Percentiles rank a stretch among this genome's conserved stretches.
Conservation (phyloP, 2,888 invertebrate genomes). For the Pollenia amentaria region DNA sequence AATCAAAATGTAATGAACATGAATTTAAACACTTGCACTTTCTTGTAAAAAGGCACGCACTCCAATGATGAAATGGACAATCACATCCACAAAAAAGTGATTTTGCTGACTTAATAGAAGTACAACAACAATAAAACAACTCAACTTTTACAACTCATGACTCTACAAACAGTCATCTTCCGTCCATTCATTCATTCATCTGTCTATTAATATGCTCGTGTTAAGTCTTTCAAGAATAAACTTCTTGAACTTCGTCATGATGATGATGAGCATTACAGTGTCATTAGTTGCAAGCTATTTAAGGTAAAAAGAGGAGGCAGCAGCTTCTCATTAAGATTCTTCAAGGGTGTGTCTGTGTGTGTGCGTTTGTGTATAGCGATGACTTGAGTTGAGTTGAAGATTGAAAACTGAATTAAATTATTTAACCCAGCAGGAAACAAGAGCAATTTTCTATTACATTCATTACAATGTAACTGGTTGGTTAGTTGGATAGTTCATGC, state of each 20-base stretch:
- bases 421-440: conserved; percentile 61
- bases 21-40: conserved; percentile 73
- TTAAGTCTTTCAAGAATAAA: conserved; percentile 27
- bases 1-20: conserved; percentile 70
- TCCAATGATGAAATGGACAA: conserved; percentile 58
- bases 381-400: conserved; percentile 16
- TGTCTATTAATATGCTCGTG: conserved; percentile 5
- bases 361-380: background rate
- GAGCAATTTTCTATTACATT: conserved; percentile 50
- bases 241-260: conserved; percentile 18
- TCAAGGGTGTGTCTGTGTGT: background rate
- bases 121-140: conserved; percentile 17
- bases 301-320: conserved; percentile 40
- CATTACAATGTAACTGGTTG: conserved; percentile 3
- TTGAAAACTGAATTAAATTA: conserved; percentile 57
- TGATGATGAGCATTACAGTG: conserved; percentile 16
- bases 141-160: conserved; percentile 48
- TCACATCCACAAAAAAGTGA: conserved; percentile 14
- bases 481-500: background rate
- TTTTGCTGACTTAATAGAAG: conserved; percentile 51
- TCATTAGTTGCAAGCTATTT: conserved; percentile 41
- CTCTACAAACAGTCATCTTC: conserved; percentile 35
- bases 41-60: conserved; percentile 50
- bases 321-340: conserved; percentile 10
- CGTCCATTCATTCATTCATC: conserved; percentile 20